These are phyloP conservation scores for Hirtodrosophila confusa DNA, from an alignment of 2,888 invertebrate genomes.

Conservation along the genomic window DNA sequence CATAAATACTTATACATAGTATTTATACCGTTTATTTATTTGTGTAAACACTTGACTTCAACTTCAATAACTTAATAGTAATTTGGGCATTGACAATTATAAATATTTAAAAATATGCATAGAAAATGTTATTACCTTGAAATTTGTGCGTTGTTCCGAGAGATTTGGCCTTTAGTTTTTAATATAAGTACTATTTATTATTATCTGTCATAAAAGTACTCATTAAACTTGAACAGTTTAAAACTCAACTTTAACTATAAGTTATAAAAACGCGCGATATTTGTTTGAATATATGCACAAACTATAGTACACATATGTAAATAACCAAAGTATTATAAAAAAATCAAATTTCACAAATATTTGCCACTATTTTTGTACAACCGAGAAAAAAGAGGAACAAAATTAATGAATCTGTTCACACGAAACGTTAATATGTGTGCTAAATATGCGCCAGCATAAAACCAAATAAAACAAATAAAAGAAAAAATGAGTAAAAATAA, in stretches of 20 bases:
- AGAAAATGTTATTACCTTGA: conserved; percentile 51
- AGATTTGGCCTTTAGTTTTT: conserved; percentile 3
- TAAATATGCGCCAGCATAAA: conserved; percentile 40
- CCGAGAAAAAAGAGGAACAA: conserved; percentile 2
- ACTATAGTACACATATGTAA: not conserved
- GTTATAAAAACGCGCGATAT: not conserved
- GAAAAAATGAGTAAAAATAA: conserved; percentile 16
- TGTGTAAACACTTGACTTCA: conserved; percentile 35
- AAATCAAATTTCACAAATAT: conserved; percentile 12
- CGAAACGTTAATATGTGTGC: conserved; percentile 34
- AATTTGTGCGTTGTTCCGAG: conserved; percentile 20
- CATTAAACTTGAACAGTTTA: not conserved
- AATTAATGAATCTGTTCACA: conserved; percentile 27
- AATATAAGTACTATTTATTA: conserved; percentile 1
- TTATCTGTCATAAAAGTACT: not conserved
- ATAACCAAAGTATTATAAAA: not conserved
- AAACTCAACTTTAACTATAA: not conserved
- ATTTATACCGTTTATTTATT: conserved; percentile 15
- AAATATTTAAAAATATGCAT: conserved; percentile 44
- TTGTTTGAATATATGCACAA: conserved; percentile 9
- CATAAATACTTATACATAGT: not conserved
- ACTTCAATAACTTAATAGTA: conserved; percentile 35
- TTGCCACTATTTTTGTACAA: conserved; percentile 15
- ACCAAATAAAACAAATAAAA: conserved; percentile 30
- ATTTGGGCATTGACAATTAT: conserved; percentile 28